phyloP scores from a whole-genome alignment of 2,888 invertebrate species.

The Agrochola lychnidis region DNA sequence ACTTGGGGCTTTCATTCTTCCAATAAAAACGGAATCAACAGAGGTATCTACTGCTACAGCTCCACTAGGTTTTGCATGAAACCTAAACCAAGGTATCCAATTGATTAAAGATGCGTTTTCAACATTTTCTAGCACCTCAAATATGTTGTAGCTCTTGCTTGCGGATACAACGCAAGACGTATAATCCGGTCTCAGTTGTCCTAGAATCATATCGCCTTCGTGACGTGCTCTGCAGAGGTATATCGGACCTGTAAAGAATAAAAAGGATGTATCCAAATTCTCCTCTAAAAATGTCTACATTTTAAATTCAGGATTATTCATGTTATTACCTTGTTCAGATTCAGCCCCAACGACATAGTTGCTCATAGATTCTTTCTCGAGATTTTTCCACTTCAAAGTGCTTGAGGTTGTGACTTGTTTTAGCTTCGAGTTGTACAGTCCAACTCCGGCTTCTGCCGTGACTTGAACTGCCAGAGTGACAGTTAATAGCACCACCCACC shows the following conservation, averaged over 20 bases:
- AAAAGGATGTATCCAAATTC: slow-evolving; percentile 6
- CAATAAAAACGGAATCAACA: slow-evolving; percentile 83
- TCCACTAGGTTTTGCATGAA: slow-evolving; percentile 92
- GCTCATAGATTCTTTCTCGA: slow-evolving; percentile 82
- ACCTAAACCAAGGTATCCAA: slow-evolving; percentile 95
- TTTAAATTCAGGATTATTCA: background rate
- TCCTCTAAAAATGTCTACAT: background rate
- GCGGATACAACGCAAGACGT: slow-evolving; percentile 92
- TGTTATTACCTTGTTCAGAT: slow-evolving; percentile 79
- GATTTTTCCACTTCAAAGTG: slow-evolving; percentile 94
- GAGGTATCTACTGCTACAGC: slow-evolving; percentile 91
- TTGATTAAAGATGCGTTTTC: slow-evolving; percentile 94
- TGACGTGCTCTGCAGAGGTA: slow-evolving; percentile 94
- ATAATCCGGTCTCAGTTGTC: slow-evolving; percentile 91
- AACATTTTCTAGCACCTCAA: slow-evolving; percentile 94
- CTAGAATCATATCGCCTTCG: slow-evolving; percentile 94
- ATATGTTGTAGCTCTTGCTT: slow-evolving; percentile 90
- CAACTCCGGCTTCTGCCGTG: slow-evolving; percentile 81
- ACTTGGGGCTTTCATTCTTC: slow-evolving; percentile 79
- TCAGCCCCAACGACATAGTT: slow-evolving; percentile 92
- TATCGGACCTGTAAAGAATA: slow-evolving; percentile 84
- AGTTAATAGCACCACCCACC: slow-evolving; percentile 84
- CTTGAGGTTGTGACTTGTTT: slow-evolving; percentile 95
- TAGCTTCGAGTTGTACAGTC: slow-evolving; percentile 85
- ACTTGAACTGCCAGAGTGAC: slow-evolving; percentile 80